A percentile compares a stretch with the other conserved stretches of the same genome.
Evolutionary conservation across 2,113 vertebrate species (phyloP).

Genomic region (Todiramphus saurophagus): DNA sequence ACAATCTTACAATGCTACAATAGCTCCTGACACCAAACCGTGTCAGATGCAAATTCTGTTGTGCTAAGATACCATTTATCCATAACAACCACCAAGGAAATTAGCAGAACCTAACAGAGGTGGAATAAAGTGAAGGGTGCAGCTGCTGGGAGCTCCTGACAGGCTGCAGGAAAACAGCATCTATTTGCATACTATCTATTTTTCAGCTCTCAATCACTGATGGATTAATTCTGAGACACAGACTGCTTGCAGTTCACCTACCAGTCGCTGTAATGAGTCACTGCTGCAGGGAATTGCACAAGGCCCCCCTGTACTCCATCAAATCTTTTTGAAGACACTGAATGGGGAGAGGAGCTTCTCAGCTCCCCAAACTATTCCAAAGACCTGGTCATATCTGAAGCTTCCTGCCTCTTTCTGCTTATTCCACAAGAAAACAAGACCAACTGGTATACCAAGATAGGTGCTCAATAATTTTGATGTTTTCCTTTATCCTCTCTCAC

Average conservation of each 20-base stretch:
- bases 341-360: background rate
- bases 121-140: slow-evolving; percentile 22
- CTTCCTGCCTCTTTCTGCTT: background rate
- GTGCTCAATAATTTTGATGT: background rate
- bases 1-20: background rate
- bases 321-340: background rate
- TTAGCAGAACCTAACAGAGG: slow-evolving; percentile 29
- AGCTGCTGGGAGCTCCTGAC: slow-evolving; percentile 41
- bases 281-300: slow-evolving; percentile 23
- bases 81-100: slow-evolving; percentile 50
- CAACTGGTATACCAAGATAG: background rate
- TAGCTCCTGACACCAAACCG: background rate
- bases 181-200: slow-evolving; percentile 33
- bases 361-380: background rate
- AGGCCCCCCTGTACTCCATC: background rate
- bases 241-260: slow-evolving; percentile 19
- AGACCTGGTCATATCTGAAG: background rate
- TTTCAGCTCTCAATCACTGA: slow-evolving; percentile 9
- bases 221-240: slow-evolving; percentile 17
- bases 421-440: background rate
- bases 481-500: background rate
- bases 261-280: slow-evolving; percentile 10
- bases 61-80: slow-evolving; percentile 28
- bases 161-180: slow-evolving; percentile 15
- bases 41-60: slow-evolving; percentile 40